These are phyloP conservation scores for Phalloptychus januarius DNA, from an alignment of 2,797 vertebrate species.

Conservation along the genomic window DNA sequence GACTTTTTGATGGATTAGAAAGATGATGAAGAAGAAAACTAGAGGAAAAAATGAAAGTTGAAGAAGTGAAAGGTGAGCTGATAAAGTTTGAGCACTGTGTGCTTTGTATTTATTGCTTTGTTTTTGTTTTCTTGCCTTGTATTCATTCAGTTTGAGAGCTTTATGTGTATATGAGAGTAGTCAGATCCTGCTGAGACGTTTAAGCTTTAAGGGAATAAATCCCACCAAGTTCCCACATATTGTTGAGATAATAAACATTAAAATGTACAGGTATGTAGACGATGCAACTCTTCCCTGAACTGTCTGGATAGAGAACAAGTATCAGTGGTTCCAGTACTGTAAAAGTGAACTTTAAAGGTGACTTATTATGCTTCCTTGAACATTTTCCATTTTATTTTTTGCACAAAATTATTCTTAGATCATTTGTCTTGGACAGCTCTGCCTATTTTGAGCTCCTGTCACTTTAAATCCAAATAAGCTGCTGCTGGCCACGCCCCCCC, in stretches of 20 bases:
- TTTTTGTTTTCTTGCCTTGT: slow-evolving; percentile 29
- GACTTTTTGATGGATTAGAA: slow-evolving; percentile 7
- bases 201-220: slow-evolving; percentile 63
- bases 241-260: slow-evolving; percentile 8
- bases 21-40: neutral
- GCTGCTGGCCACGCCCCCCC: too few relatives aligned
- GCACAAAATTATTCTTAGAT: too few relatives aligned
- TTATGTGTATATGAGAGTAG: slow-evolving; percentile 39
- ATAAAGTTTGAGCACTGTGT: slow-evolving; percentile 75
- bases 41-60: slow-evolving; percentile 9
- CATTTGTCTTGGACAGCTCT: too few relatives aligned
- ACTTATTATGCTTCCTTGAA: too few relatives aligned
- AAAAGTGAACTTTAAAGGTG: neutral
- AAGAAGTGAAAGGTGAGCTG: slow-evolving; percentile 26
- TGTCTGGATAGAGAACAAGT: neutral
- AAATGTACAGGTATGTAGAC: slow-evolving; percentile 2
- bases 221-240: slow-evolving; percentile 15
- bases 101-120: slow-evolving; percentile 76
- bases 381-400: too few relatives aligned
- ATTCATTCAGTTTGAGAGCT: slow-evolving; percentile 41
- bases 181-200: slow-evolving; percentile 71
- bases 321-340: neutral
- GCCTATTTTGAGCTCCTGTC: too few relatives aligned
- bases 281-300: neutral
- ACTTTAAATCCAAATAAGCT: too few relatives aligned